A percentile compares a stretch with the other conserved stretches of the same genome.
These are phyloP conservation scores for Noctilio leporinus DNA, from an alignment of 2,113 vertebrate species.

Conservation along the genomic window DNA sequence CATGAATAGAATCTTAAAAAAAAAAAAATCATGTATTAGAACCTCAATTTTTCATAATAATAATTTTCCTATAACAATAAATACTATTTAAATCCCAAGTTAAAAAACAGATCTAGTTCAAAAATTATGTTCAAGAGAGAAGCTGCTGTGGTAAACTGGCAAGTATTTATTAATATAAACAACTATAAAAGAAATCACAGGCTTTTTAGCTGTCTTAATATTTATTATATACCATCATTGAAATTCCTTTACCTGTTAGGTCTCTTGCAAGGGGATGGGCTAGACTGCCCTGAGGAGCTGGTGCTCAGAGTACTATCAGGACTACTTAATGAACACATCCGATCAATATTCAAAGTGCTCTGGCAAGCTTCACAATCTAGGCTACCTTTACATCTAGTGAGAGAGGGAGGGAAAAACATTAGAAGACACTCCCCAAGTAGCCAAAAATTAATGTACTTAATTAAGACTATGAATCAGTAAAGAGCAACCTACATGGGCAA, in stretches of 20 bases:
- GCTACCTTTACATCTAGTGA: constrained; percentile 90
- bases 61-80: not conserved
- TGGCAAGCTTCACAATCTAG: constrained; percentile 96
- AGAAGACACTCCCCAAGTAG: not conserved
- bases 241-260: constrained; percentile 86
- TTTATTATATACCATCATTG: not conserved
- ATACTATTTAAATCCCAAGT: not conserved
- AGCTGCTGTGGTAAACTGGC: not conserved
- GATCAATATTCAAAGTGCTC: constrained; percentile 94
- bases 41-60: not conserved
- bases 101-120: constrained; percentile 25
- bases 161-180: not conserved
- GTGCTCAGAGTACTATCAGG: constrained; percentile 96
- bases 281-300: constrained; percentile 93
- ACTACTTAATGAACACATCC: constrained; percentile 95
- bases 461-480: not conserved
- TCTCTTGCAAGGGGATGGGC: constrained; percentile 92
- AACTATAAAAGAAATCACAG: not conserved
- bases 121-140: not conserved
- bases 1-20: no score
- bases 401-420: not conserved
- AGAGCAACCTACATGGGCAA: not conserved
- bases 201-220: not conserved
- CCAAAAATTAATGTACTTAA: not conserved
- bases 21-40: not conserved